Conservation (phyloP, 2,797 vertebrate species). For the Sebastes trivittatus region DNA sequence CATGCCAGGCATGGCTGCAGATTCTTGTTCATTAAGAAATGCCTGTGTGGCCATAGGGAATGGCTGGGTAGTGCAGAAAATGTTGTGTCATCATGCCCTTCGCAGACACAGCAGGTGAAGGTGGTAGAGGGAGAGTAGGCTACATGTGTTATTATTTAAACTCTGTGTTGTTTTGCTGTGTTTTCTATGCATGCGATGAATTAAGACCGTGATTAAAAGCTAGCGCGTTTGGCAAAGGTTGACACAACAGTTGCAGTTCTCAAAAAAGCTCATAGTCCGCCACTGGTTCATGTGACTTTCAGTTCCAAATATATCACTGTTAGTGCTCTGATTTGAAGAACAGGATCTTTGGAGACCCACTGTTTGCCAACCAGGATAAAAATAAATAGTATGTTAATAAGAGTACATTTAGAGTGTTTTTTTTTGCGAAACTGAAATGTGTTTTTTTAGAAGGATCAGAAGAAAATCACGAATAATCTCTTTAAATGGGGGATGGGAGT, state of each 20-base stretch:
- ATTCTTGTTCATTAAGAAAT: constrained; percentile 80
- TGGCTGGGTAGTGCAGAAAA: constrained; percentile 27
- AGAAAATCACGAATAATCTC: background rate
- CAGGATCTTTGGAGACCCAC: background rate
- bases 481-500: background rate
- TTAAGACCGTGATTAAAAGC: background rate
- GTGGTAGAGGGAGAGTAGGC: background rate
- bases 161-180: background rate
- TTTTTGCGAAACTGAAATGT: background rate
- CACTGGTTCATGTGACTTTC: constrained; percentile 49
- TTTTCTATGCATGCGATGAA: background rate
- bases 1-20: constrained; percentile 77
- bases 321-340: constrained; percentile 30
- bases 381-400: background rate
- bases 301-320: constrained; percentile 32
- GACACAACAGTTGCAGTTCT: constrained; percentile 16
- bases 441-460: background rate
- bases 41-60: constrained; percentile 51
- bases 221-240: background rate
- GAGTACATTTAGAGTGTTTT: background rate
- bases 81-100: constrained; percentile 26
- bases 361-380: background rate
- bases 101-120: constrained; percentile 35
- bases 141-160: background rate
- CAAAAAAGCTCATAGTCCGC: constrained; percentile 15